Conservation (phyloP, 2,888 invertebrate species). For the Piscicola geometra region DNA sequence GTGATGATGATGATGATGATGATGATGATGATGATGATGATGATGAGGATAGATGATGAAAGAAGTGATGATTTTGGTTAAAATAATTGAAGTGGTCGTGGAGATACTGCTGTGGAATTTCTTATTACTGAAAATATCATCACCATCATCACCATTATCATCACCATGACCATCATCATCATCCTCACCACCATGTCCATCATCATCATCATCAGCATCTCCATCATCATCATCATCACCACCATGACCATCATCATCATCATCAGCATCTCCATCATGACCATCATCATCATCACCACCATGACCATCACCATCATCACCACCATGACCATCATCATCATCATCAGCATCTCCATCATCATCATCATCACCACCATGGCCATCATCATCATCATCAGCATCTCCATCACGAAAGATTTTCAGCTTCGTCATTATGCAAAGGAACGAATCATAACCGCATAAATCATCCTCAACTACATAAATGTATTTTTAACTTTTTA, state of each 20-base stretch:
- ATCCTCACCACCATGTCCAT: slow-evolving; percentile 7
- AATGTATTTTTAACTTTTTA: too few relatives aligned
- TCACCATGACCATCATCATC: slow-evolving; percentile 15
- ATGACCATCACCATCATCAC: not conserved
- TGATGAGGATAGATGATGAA: not conserved
- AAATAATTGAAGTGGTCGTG: not conserved
- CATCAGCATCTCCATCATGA: slow-evolving; percentile 30
- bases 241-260: slow-evolving; percentile 26
- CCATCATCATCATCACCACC: slow-evolving; percentile 10
- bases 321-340: slow-evolving; percentile 7
- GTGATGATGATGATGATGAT: too few relatives aligned
- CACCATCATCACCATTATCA: slow-evolving; percentile 10
- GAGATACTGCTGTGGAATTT: slow-evolving; percentile 1
- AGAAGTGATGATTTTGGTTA: not conserved
- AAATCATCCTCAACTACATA: too few relatives aligned
- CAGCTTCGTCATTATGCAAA: slow-evolving; percentile 8
- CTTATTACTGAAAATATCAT: too few relatives aligned
- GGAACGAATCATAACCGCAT: not conserved
- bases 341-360: slow-evolving; percentile 16
- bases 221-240: slow-evolving; percentile 19
- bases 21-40: too few relatives aligned
- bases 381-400: slow-evolving; percentile 23
- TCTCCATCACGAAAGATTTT: too few relatives aligned
- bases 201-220: slow-evolving; percentile 22
- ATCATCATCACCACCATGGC: slow-evolving; percentile 12